A percentile compares a stretch with the other conserved stretches of the same genome.
Evolutionary conservation across 2,113 vertebrate species (phyloP).

Genomic region (Merops nubicus): DNA sequence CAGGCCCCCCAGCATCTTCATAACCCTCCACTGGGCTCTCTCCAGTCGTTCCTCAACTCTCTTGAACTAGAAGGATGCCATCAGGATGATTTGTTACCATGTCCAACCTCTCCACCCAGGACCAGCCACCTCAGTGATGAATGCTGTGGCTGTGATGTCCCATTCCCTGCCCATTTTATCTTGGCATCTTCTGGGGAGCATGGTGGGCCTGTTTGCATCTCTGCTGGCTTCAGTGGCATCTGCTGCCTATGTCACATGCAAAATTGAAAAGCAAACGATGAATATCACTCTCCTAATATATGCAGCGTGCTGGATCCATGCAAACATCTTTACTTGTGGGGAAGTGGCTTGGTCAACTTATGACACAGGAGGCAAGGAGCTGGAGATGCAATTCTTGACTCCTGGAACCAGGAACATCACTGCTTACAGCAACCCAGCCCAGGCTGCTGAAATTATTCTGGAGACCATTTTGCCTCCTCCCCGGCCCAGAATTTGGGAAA

Average conservation of each 20-base stretch:
- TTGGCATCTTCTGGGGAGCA: neutral
- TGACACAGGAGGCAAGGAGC: neutral
- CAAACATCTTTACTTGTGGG: neutral
- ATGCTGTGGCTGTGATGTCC: too few species aligned
- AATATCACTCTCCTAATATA: neutral
- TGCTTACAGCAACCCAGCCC: neutral
- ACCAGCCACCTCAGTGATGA: rapidly evolving
- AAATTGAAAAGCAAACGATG: neutral
- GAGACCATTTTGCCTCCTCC: neutral
- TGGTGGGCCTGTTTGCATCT: neutral
- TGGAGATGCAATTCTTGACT: rapidly evolving
- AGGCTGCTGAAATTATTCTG: neutral
- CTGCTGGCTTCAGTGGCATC: neutral
- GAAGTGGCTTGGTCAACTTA: neutral
- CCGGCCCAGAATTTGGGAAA: neutral
- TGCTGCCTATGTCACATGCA: neutral
- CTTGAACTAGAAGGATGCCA: neutral
- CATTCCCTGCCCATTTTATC: neutral
- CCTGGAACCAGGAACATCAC: neutral
- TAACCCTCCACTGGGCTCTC: neutral
- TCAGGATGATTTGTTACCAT: neutral
- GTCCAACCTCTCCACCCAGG: neutral
- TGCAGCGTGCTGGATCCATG: neutral
- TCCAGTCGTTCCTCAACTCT: too few species aligned
- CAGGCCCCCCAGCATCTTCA: neutral